Evolutionary conservation across 2,797 vertebrate species (phyloP), one percentile per base, ranked within the genome.

Genomic region (Denticeps clupeoides): DNA sequence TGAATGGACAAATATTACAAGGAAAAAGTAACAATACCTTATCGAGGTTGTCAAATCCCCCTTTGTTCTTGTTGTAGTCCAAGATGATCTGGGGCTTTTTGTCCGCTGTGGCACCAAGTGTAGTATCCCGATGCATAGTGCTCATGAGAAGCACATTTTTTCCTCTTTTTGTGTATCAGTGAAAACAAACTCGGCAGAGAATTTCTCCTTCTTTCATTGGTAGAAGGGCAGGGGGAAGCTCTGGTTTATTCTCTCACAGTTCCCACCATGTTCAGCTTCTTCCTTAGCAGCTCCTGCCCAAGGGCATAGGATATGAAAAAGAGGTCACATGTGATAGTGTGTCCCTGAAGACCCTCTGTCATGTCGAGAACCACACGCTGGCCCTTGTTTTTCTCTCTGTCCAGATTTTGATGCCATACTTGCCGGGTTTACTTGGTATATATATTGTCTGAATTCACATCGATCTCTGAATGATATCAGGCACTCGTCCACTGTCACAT

Each of bases 11-110:
- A n/a, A n/a, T n/a, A n/a, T n/a, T n/a, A n/a, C n/a, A n/a, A n/a
- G n/a, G n/a, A n/a, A n/a, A n/a, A n/a, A n/a, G n/a, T n/a, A n/a
- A n/a, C 9, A 45, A 48, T 5, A 40, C 8, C 49, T 52, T 50
- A 31, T 56, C 41, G 10, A 49, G 35, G 25, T 59, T 59, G 33
- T 59, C 46, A 5, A 56, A 24, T 6, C 45, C 44, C n/a, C 53
- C 47, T 51, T 59, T 59, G 43, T 51, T 52, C 12, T 44, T 29
- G n/a, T 51, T 47, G 8, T 60, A 48, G 35, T 60, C 53, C n/a
- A 18, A 31, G 16, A 56, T 35, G 1, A 50, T 32, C 1, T 43
- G 7, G 24, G 53, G 21, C 40, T 28, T 56, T 12, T 56, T 49
- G 47, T 56, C 47, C 7, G 55, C 38, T 41, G 37, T 23, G 23